Evolutionary conservation across 2,797 vertebrate species (phyloP), one percentile per base, ranked within the genome.

Genomic region (Takifugu rubripes): DNA sequence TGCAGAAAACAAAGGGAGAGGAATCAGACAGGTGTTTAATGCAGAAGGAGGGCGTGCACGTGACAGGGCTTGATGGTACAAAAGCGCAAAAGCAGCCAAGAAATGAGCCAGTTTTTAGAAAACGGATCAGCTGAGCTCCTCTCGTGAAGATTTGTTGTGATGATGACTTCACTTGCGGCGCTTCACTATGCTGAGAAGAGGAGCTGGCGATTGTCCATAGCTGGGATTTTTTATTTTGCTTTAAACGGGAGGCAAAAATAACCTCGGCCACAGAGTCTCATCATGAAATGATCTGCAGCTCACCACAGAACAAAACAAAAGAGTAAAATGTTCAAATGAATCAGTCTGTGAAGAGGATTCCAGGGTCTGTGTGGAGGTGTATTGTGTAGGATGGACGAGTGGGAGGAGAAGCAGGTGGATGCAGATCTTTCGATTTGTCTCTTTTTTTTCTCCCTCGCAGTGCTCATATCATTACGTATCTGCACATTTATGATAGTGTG

Each of bases 321-420:
- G 79, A 75, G 52, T 62, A 62, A 72, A 78, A 76, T 70, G 71
- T 85, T 85, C 77, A 78, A 64, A 72, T 79, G 72, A 75, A 70
- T 65, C 52, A n/a, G 57, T 83, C 77, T 84, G 69, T 50, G 54
- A 70, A 73, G 49, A 80, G 75, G 56, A 70, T 77, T 77, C 74
- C 66, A 80, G 79, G 61, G 73, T 57, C 48, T 0, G 29, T 70
- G 84, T 78, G 89, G 85, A 76, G 87, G 86, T 74, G 87, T 82
- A 64, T 66, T 79, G 76, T 79, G 86, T 89, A 78, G 86, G 90
- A 81, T 52, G 84, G 86, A 56, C 48, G 79, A 82, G 86, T 87
- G 85, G 88, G 81, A 80, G 82, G 72, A 81, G 60, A 80, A 73
- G 71, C 86, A 85, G 85, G 86, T 84, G 85, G 84, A 86, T 82